Percentiles rank a stretch among this genome's conserved stretches.
Evolutionary conservation across 2,797 vertebrate genomes (phyloP).

Genomic region (Xiphophorus birchmanni): DNA sequence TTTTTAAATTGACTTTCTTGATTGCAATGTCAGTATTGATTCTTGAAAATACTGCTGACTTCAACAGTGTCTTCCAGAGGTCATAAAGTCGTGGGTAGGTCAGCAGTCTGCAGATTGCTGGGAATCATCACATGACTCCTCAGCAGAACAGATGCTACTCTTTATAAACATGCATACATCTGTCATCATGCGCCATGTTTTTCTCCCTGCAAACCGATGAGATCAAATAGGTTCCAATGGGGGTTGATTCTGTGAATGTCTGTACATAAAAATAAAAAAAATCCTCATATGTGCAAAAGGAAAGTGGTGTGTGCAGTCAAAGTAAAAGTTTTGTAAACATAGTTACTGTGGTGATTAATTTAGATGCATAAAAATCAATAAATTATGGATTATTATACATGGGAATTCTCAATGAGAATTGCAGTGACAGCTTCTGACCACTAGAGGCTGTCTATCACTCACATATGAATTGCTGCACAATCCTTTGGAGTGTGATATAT

Average conservation of each 20-base stretch:
- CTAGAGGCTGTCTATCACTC: constrained; percentile 71
- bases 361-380: neutral
- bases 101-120: constrained; percentile 13
- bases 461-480: constrained; percentile 33
- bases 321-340: neutral
- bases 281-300: neutral
- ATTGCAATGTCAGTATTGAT: neutral
- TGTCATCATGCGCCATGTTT: neutral
- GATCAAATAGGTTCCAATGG: neutral
- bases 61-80: constrained; percentile 8
- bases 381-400: neutral
- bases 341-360: neutral
- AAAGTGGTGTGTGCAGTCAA: neutral
- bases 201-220: neutral
- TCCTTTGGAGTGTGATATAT: constrained; percentile 2
- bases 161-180: constrained; percentile 12
- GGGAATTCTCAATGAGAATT: neutral
- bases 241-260: constrained; percentile 1
- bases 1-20: neutral
- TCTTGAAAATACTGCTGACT: neutral
- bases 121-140: neutral
- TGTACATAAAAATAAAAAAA: neutral
- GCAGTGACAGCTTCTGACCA: constrained; percentile 39
- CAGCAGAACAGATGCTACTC: constrained; percentile 19
- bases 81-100: constrained; percentile 8